Evolutionary conservation across 2,113 vertebrate genomes (phyloP).

Genomic region (Bubo scandiacus): DNA sequence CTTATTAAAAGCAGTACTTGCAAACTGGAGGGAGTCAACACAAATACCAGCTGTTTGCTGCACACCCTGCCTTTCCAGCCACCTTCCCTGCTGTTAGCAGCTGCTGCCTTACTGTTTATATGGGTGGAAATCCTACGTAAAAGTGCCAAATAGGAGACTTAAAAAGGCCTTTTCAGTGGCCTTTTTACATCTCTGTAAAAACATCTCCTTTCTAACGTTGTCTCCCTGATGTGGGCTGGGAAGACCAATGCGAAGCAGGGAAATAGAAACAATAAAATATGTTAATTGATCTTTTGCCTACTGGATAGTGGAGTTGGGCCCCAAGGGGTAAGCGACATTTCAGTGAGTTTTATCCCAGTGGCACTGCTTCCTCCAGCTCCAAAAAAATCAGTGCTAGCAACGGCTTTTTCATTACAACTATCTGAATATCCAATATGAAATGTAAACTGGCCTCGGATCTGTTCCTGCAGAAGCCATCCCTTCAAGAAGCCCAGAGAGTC

Average conservation of each 20-base stretch:
- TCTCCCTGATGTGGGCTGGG: background rate
- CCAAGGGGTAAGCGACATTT: background rate
- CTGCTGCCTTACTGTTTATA: background rate
- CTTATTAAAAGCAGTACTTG: background rate
- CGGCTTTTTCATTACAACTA: background rate
- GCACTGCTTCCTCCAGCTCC: background rate
- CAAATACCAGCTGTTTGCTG: background rate
- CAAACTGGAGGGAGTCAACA: background rate
- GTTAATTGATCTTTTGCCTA: background rate
- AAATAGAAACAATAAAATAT: background rate
- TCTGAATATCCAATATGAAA: background rate
- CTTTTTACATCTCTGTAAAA: background rate
- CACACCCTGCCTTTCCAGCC: background rate
- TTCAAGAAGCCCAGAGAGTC: fast-evolving
- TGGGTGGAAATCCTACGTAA: background rate
- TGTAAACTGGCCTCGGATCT: background rate
- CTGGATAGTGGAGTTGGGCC: background rate
- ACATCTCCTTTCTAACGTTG: background rate
- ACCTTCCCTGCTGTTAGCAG: background rate
- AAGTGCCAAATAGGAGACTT: background rate
- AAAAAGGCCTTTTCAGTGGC: background rate
- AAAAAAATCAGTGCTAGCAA: background rate
- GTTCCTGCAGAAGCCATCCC: background rate
- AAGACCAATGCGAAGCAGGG: background rate
- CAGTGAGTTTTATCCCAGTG: background rate